phyloP scores from a whole-genome alignment of 2,113 vertebrate species.

The Macrotis lagotis region DNA sequence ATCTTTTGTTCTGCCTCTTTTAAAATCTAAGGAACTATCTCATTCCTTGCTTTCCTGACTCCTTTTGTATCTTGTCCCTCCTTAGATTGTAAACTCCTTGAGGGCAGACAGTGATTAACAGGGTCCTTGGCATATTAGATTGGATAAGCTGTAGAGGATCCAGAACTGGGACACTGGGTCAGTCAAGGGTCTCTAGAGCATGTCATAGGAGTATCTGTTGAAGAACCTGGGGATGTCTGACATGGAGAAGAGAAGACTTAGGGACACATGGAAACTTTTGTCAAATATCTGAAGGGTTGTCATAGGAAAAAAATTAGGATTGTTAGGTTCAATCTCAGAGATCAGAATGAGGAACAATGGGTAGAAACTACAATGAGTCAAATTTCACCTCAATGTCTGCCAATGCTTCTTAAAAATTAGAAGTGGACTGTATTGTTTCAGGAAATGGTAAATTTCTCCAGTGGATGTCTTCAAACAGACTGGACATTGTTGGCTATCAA shows the following conservation, averaged over 20 bases:
- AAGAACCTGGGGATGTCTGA: neutral
- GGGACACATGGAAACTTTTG: neutral
- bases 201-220: neutral
- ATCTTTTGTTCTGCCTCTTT: neutral
- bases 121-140: no score
- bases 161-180: neutral
- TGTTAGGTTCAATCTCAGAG: neutral
- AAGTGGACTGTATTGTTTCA: neutral
- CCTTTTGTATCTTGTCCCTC: neutral
- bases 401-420: neutral
- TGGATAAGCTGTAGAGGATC: neutral
- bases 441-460: neutral
- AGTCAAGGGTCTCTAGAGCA: neutral
- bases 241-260: neutral
- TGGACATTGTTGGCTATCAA: neutral
- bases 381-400: neutral
- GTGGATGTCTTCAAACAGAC: neutral
- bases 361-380: neutral
- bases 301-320: neutral
- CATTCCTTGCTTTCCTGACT: neutral
- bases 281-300: neutral
- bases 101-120: neutral
- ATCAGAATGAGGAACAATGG: neutral
- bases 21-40: neutral
- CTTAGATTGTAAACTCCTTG: neutral